Percentiles rank a stretch among this genome's conserved stretches.
phyloP scores from a whole-genome alignment of 2,113 vertebrate genomes.

The Syngnathoides biaculeatus region DNA sequence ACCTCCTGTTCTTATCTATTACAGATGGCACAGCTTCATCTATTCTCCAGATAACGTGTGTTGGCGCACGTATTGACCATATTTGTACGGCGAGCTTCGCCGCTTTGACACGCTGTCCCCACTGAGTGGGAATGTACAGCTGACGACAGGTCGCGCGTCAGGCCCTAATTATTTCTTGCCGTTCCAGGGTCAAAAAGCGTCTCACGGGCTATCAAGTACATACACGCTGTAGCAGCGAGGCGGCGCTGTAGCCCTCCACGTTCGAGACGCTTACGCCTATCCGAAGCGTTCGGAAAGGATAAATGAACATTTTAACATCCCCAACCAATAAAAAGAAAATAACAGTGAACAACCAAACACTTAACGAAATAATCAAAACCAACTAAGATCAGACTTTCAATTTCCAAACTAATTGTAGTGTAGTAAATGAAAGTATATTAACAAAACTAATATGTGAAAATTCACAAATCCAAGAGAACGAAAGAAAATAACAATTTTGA shows the following conservation, averaged over 20 bases:
- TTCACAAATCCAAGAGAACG: too few relatives aligned
- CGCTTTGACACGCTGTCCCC: conserved; percentile 11
- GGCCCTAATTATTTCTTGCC: neutral
- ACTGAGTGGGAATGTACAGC: neutral
- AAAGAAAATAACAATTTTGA: too few relatives aligned
- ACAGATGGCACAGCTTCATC: conserved; percentile 45
- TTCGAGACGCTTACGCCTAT: neutral
- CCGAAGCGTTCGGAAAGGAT: too few relatives aligned
- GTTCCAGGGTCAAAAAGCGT: neutral
- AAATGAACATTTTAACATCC: too few relatives aligned
- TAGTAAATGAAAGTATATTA: too few relatives aligned
- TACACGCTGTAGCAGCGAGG: neutral
- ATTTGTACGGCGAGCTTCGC: neutral
- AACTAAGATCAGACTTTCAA: too few relatives aligned
- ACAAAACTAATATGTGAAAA: too few relatives aligned
- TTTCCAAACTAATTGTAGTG: too few relatives aligned
- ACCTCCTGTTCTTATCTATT: conserved; percentile 46
- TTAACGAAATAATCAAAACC: too few relatives aligned
- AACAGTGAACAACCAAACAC: too few relatives aligned
- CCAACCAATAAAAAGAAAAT: too few relatives aligned
- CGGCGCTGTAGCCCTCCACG: neutral
- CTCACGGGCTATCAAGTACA: neutral
- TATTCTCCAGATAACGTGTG: conserved; percentile 35
- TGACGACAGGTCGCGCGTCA: neutral
- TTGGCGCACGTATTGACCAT: neutral